Percentiles rank a stretch among this genome's conserved stretches.
Evolutionary conservation across 2,888 invertebrate species (phyloP).

Genomic region (Leptopilina myrica): DNA sequence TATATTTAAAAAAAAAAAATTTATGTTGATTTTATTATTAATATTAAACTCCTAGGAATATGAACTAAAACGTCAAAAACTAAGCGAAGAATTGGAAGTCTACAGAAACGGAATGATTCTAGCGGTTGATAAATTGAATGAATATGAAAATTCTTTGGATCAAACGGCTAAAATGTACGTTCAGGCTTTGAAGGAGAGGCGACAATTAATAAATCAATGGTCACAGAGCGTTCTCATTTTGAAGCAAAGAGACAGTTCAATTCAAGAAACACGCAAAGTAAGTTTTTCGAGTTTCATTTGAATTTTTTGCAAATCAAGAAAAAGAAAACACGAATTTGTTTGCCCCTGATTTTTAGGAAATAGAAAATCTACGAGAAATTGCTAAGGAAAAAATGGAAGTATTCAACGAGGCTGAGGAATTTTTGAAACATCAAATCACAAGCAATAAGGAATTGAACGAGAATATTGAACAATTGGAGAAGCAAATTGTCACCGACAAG

Average conservation of each 20-base stretch:
- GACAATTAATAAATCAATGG: slow-evolving; percentile 85
- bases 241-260: slow-evolving; percentile 83
- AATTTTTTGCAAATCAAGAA: not conserved
- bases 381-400: slow-evolving; percentile 78
- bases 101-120: slow-evolving; percentile 76
- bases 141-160: slow-evolving; percentile 79
- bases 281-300: slow-evolving; percentile 51
- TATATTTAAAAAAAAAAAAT: no score
- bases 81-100: slow-evolving; percentile 77
- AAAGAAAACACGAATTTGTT: slow-evolving; percentile 22
- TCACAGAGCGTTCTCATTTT: slow-evolving; percentile 84
- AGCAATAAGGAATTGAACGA: slow-evolving; percentile 79
- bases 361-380: slow-evolving; percentile 77
- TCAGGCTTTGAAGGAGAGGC: slow-evolving; percentile 82
- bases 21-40: no score
- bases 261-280: slow-evolving; percentile 78
- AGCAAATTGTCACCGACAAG: slow-evolving; percentile 73
- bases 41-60: slow-evolving; percentile 73
- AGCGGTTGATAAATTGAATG: slow-evolving; percentile 78
- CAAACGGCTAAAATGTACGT: slow-evolving; percentile 78
- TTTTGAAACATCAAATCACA: slow-evolving; percentile 80
- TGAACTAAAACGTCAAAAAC: slow-evolving; percentile 78
- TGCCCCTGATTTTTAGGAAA: slow-evolving; percentile 75
- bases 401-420: slow-evolving; percentile 80
- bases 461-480: slow-evolving; percentile 74